Percentiles rank a stretch among this genome's conserved stretches.
Evolutionary conservation across 64 coral and sea anemone genomes (phyloP).

Genomic region (Hydrozoanthus tunicans): DNA sequence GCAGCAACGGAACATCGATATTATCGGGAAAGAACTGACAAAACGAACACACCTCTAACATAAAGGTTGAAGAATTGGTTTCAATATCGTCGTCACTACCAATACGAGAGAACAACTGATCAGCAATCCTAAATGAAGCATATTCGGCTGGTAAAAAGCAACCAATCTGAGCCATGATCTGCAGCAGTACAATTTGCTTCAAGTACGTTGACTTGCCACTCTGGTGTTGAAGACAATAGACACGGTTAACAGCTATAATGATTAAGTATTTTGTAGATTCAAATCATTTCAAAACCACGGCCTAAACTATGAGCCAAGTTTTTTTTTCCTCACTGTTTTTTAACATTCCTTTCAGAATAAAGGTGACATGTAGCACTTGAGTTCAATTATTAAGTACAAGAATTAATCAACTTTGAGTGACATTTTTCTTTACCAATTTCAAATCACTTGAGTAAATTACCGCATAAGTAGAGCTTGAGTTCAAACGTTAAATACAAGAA

Average conservation of each 20-base stretch:
- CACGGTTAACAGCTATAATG: not conserved
- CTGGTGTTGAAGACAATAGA: constrained; percentile 8
- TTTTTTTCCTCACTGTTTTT: not conserved
- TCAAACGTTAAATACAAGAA: too few species aligned
- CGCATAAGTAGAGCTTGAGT: too few species aligned
- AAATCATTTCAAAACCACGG: too few species aligned
- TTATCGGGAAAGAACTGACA: too few species aligned
- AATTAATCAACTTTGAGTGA: too few species aligned
- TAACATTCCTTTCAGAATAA: too few species aligned
- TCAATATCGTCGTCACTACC: constrained; percentile 99
- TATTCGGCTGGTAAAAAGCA: constrained; percentile 93
- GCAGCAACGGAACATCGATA: too few species aligned
- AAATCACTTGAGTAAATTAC: too few species aligned
- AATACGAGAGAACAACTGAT: constrained; percentile 97
- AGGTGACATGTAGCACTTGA: too few species aligned
- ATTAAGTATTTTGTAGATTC: not conserved
- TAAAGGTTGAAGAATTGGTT: constrained; percentile 98
- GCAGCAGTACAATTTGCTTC: constrained; percentile 90
- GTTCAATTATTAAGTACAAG: too few species aligned
- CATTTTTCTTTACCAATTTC: not conserved
- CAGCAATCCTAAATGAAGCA: constrained; percentile 90
- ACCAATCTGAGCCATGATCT: constrained; percentile 98
- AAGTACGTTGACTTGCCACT: constrained; percentile 99
- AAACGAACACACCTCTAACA: constrained; percentile 69
- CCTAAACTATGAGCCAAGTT: too few species aligned